Evolutionary conservation across 1,140 invertebrate species (phyloP).

Genomic region (Drosophila kohkoa): DNA sequence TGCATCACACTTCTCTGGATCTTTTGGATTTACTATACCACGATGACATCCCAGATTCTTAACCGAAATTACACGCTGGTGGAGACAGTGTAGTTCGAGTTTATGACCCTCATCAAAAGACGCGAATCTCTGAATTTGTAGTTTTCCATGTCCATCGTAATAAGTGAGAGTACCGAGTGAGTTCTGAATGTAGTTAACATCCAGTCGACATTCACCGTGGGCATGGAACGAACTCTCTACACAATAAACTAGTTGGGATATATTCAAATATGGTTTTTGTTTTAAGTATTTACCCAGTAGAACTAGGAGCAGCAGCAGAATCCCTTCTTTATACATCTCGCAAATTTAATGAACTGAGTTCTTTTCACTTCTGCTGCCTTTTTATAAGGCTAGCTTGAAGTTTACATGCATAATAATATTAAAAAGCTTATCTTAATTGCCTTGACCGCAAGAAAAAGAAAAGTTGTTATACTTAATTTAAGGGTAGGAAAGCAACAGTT

Average conservation of each 20-base stretch:
- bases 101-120: background rate
- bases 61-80: too few species aligned
- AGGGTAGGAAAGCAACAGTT: background rate
- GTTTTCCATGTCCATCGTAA: background rate
- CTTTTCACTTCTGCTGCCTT: background rate
- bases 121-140: background rate
- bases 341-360: background rate
- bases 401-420: background rate
- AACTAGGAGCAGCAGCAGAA: background rate
- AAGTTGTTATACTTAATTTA: background rate
- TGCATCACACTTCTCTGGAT: background rate
- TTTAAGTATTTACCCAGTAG: slow-evolving; percentile 4
- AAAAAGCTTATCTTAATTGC: background rate
- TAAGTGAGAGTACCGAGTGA: background rate
- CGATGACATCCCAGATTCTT: background rate
- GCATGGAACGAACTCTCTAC: slow-evolving; percentile 3
- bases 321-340: slow-evolving; percentile 9
- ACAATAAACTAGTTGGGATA: background rate
- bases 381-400: background rate
- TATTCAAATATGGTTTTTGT: background rate
- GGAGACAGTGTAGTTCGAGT: background rate
- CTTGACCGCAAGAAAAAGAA: background rate
- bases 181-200: background rate
- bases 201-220: background rate
- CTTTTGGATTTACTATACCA: background rate